These are phyloP conservation scores for Clarias pachynema DNA, from an alignment of 2,797 vertebrate genomes.

Conservation along the genomic window DNA sequence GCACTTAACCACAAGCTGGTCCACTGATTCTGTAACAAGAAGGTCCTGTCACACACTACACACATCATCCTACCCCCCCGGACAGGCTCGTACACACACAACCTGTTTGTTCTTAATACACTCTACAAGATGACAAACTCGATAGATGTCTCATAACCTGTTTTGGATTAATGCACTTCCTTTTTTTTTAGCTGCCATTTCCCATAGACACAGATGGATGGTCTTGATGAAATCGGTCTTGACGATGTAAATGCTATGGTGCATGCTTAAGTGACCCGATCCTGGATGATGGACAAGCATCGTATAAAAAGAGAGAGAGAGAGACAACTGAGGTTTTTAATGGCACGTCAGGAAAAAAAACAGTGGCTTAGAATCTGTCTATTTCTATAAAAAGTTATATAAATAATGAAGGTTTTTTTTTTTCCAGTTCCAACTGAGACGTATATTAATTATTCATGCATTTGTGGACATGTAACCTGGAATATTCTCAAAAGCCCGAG, in stretches of 20 bases:
- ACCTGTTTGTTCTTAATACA: constrained; percentile 8
- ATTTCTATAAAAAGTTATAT: background rate
- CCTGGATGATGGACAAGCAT: constrained; percentile 1
- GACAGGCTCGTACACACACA: constrained; percentile 1
- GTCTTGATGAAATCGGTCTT: constrained; percentile 1
- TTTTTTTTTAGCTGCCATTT: constrained; percentile 2
- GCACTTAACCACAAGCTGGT: constrained; percentile 17
- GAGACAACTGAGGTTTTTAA: background rate
- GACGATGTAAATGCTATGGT: background rate
- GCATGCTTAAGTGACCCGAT: constrained; percentile 16
- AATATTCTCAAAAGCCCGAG: constrained; percentile 21
- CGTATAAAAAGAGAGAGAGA: background rate
- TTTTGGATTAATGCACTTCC: constrained; percentile 5
- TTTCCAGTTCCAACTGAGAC: background rate
- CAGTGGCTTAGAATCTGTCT: background rate
- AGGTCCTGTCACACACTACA: constrained; percentile 9
- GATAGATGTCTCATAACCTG: background rate
- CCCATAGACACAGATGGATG: background rate
- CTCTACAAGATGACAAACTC: background rate
- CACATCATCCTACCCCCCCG: background rate
- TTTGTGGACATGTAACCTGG: constrained; percentile 30
- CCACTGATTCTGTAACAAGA: background rate
- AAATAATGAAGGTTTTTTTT: constrained; percentile 12
- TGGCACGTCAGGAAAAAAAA: background rate
- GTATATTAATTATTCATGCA: constrained; percentile 35